Conservation (phyloP, 2,113 vertebrate species). For the Heteronetta atricapilla region DNA sequence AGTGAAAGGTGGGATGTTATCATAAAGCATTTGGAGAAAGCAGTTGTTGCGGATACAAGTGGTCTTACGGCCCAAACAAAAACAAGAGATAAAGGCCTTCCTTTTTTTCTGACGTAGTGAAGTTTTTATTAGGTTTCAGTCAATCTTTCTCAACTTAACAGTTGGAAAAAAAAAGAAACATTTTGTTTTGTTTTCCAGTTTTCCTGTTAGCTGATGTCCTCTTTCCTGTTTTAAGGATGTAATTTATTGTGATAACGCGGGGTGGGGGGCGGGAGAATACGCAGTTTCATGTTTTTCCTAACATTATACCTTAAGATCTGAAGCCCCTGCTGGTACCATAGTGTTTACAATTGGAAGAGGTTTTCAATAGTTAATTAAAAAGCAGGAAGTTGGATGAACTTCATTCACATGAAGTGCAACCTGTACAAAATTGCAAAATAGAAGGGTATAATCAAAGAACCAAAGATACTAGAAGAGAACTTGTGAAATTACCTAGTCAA, state of each 20-base stretch:
- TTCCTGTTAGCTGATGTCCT: no score
- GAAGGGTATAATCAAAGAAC: background rate
- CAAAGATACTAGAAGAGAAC: background rate
- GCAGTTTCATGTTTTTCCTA: background rate
- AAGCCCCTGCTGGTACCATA: background rate
- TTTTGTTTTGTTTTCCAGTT: background rate
- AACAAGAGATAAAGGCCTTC: background rate
- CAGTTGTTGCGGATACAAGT: background rate
- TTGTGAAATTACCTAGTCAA: background rate
- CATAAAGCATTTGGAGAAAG: background rate
- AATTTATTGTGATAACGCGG: background rate
- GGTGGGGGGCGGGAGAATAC: background rate
- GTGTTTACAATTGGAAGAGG: background rate
- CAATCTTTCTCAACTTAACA: background rate
- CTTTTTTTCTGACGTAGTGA: background rate
- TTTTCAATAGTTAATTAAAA: background rate
- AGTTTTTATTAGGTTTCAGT: background rate
- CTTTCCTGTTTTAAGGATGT: background rate
- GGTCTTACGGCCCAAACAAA: background rate
- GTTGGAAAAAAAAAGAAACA: background rate
- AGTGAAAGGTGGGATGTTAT: background rate
- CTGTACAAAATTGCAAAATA: background rate
- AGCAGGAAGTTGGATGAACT: background rate
- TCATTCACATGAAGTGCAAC: accelerated
- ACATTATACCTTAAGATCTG: background rate